phyloP scores from a whole-genome alignment of 2,797 vertebrate species.

The Pantherophis vulpinus region DNA sequence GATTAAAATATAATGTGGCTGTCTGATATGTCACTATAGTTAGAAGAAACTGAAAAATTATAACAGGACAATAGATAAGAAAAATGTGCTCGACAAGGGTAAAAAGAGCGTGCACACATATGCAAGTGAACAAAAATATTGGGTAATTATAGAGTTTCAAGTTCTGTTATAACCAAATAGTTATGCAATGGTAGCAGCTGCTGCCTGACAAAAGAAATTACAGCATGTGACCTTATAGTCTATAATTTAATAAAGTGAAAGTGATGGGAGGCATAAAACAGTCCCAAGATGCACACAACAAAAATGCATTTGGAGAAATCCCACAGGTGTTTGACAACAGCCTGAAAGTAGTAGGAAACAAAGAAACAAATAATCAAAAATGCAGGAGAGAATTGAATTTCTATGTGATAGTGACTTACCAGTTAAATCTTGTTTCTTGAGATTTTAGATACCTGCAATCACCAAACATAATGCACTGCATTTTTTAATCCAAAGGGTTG shows the following conservation, averaged over 20 bases:
- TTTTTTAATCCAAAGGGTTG: background rate
- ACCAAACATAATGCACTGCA: background rate
- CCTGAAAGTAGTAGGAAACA: background rate
- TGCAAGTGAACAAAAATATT: background rate
- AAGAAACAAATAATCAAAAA: conserved; percentile 3
- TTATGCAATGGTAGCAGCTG: conserved; percentile 4
- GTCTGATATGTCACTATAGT: background rate
- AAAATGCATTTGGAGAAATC: background rate
- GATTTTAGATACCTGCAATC: fast-evolving
- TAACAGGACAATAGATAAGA: background rate
- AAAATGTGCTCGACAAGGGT: background rate
- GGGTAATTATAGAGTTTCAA: conserved; percentile 21
- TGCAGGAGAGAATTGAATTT: background rate
- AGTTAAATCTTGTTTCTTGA: background rate
- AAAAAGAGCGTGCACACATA: background rate
- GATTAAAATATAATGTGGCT: background rate
- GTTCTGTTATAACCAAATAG: conserved; percentile 5
- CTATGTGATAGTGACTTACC: background rate
- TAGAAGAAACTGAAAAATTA: conserved; percentile 18
- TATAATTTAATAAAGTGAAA: conserved; percentile 26
- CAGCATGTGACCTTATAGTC: conserved; percentile 6
- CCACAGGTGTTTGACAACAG: background rate
- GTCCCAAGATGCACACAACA: background rate
- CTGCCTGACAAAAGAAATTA: conserved; percentile 13
- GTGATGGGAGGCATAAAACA: conserved; percentile 4